Conservation (phyloP, 1,140 invertebrate genomes). For the Drosophila pachea region DNA sequence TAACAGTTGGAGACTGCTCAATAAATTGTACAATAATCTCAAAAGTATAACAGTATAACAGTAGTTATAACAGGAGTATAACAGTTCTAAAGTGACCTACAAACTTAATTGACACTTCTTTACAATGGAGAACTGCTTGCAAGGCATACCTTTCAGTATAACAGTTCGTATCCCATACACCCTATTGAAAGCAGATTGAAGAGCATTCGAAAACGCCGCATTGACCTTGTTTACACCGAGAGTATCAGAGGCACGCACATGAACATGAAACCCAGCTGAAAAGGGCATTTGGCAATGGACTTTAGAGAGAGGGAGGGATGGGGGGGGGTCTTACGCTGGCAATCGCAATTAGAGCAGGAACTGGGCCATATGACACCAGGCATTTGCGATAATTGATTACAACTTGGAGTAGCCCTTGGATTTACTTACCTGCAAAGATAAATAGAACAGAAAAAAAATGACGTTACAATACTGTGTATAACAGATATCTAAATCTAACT, state of each 20-base stretch:
- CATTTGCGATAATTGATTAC: conserved; percentile 50
- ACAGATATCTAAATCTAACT: neutral
- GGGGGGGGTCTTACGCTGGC: conserved; percentile 7
- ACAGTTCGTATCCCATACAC: no score
- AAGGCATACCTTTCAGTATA: no score
- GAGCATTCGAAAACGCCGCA: conserved; percentile 47
- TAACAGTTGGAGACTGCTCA: no score
- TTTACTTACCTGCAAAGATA: conserved; percentile 71
- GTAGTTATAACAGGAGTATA: conserved; percentile 2
- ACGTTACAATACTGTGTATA: conserved; percentile 1
- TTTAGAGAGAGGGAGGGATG: neutral
- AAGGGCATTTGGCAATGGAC: no score
- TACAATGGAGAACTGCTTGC: no score
- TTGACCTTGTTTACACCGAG: conserved; percentile 57
- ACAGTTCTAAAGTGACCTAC: no score
- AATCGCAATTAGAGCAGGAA: conserved; percentile 38
- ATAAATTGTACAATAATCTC: neutral
- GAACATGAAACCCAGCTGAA: neutral
- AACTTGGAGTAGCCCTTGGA: conserved; percentile 33
- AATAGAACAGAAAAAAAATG: conserved; percentile 33
- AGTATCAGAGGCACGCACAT: conserved; percentile 41
- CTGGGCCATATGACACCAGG: conserved; percentile 68
- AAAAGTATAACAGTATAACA: neutral
- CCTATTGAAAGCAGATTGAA: neutral
- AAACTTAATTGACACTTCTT: no score